Evolutionary conservation across 1,140 invertebrate genomes (phyloP).

Genomic region (Oncopodura yosiiana): DNA sequence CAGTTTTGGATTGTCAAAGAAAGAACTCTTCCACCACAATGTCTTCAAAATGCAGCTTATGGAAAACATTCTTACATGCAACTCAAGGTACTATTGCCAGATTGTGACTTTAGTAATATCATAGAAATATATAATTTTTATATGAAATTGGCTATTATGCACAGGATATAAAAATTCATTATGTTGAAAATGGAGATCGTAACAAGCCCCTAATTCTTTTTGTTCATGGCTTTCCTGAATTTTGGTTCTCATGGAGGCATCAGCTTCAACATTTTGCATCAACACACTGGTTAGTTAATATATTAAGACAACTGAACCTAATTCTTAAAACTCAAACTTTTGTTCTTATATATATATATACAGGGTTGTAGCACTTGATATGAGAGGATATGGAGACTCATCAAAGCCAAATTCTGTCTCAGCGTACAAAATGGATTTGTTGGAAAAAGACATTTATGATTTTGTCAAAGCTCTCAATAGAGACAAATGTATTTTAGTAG

Average conservation of each 20-base stretch:
- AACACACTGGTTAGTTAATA: slow-evolving; percentile 48
- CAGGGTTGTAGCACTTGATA: slow-evolving; percentile 57
- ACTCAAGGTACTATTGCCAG: slow-evolving; percentile 35
- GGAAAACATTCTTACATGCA: slow-evolving; percentile 37
- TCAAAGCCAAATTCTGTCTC: slow-evolving; percentile 50
- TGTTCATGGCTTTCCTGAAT: slow-evolving; percentile 58
- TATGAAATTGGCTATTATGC: no score
- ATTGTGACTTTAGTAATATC: background rate
- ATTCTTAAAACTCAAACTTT: background rate
- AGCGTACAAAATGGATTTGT: slow-evolving; percentile 46
- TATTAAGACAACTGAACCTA: no score
- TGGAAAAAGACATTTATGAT: slow-evolving; percentile 52
- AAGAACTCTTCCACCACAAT: slow-evolving; percentile 34
- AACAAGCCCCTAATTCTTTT: slow-evolving; percentile 54
- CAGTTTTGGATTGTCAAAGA: slow-evolving; percentile 26
- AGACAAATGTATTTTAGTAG: slow-evolving; percentile 49
- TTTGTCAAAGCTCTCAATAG: slow-evolving; percentile 49
- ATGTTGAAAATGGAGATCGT: slow-evolving; percentile 52
- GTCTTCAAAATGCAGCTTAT: slow-evolving; percentile 35
- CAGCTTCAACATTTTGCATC: slow-evolving; percentile 52
- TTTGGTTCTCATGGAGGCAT: slow-evolving; percentile 58
- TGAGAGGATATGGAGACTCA: slow-evolving; percentile 58
- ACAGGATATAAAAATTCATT: slow-evolving; percentile 53
- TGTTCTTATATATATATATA: slow-evolving; percentile 28
- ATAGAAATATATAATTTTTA: background rate